Base-by-base conservation (phyloP, 2,888 invertebrate species). In the Volucella inflata region DNA sequence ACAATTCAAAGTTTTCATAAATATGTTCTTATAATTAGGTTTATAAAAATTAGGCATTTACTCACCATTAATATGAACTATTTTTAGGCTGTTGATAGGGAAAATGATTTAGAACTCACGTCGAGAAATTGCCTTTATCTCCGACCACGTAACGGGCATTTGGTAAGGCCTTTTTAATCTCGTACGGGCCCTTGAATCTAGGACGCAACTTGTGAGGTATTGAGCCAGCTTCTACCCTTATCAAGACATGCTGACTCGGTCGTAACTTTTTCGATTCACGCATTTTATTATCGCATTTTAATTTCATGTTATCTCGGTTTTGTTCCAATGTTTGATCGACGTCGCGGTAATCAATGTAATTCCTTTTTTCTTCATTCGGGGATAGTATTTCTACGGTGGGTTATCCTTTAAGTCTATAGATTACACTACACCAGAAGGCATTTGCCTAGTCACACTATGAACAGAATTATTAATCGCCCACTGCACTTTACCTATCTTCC, bases 401-500 rank as follows among this genome's bases (percentile, higher is more conserved):
- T 14, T n/a, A n/a, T n/a, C n/a, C n/a, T n/a, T n/a, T n/a, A n/a
- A n/a, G n/a, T n/a, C n/a, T n/a, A n/a, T n/a, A n/a, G n/a, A n/a
- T n/a, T n/a, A n/a, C n/a, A n/a, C n/a, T n/a, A n/a, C n/a, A n/a
- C n/a, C n/a, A n/a, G n/a, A n/a, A n/a, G n/a, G n/a, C n/a, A n/a
- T n/a, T n/a, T n/a, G n/a, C n/a, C n/a, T n/a, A n/a, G n/a, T n/a
- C n/a, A n/a, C 40, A 40, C 8, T 59, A 40, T 59, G 42, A 14
- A 59, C 42, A 9, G 59, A 59, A 59, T 59, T 38, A 59, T 59
- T 59, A 38, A 59, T 38, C n/a, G 59, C 42, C 59, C 59, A 36
- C 40, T 59, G 59, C n/a, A 59, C 59, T 40, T 59, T 40, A 40
- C 59, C 59, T 59, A 59, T 10, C 59, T 59, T 59, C 40, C 38